Evolutionary conservation across 2,888 invertebrate genomes (phyloP), one percentile per base, ranked within the genome.

Genomic region (Argyresthia goedartella): DNA sequence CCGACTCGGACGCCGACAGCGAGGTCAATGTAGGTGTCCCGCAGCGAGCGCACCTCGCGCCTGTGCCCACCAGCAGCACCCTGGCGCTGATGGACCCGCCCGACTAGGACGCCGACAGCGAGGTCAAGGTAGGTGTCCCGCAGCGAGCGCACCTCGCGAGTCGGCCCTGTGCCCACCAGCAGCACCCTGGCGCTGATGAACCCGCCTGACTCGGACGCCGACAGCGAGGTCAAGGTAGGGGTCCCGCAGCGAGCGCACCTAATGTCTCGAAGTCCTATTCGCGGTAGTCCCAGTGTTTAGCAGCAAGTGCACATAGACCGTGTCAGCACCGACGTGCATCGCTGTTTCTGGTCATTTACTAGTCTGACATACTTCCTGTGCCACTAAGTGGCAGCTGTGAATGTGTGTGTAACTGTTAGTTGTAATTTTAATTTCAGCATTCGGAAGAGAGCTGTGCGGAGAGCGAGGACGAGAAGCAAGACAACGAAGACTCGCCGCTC

Each of bases 401-500:
- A 25, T 25, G 25, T 25, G 25, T 25, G 25, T 6, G 25, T 25
- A 25, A 25, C 3, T 25, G 25, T 25, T 25, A 25, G 6, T 25
- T 25, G 25, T 25, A 25, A 25, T 25, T 3, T 4, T 39, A 1
- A 8, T 39, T 39, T 39, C 60, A 90, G 65, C 90, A 90, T 63
- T 86, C 85, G 1, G 85, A 85, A 57, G 85, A 85, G 45, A 86
- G 85, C 44, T 76, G 60, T 0, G 92, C 90, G 49, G 91, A 91
- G 10, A 91, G 89, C 57, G 90, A 90, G 25, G 90, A 90, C 51
- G 92, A 92, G 42, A 91, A 91, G 53, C 89, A 88, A 36, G 90
- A 90, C 46, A 76, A 82, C 52, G 78, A 82, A 54, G 90, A 95
- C 63, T 94, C 95, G 53, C 96, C 96, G 0, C 93, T 94, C 65